A percentile compares a stretch with the other conserved stretches of the same genome.
Conservation (phyloP, 64 coral and sea anemone species). For the Astreopora myriophthalma region DNA sequence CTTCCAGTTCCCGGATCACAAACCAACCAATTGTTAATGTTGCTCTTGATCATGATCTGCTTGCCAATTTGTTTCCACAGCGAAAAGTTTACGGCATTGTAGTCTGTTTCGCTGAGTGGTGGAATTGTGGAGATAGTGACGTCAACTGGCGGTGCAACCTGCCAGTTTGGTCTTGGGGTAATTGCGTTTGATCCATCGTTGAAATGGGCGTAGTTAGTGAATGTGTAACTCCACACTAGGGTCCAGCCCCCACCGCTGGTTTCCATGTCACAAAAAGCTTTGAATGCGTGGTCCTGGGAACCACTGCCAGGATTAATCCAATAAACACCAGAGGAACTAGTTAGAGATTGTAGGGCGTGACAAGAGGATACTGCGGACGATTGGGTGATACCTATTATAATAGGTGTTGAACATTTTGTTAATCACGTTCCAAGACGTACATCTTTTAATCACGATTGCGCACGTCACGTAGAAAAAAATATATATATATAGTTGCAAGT, state of each 20-base stretch:
- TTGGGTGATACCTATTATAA: no score
- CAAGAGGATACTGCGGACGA: no score
- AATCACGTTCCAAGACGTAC: no score
- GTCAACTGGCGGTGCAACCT: neutral
- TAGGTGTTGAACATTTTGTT: no score
- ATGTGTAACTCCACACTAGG: conserved; percentile 21
- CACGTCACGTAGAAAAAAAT: no score
- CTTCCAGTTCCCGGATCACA: conserved; percentile 61
- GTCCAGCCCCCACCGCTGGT: conserved; percentile 27
- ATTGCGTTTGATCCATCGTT: neutral
- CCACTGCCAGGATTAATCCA: conserved; percentile 31
- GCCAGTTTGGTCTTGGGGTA: conserved; percentile 31
- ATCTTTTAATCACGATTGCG: no score
- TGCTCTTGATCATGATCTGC: conserved; percentile 70
- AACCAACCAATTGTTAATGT: conserved; percentile 68
- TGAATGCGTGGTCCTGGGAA: neutral
- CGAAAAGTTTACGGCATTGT: conserved; percentile 63
- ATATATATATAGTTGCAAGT: no score
- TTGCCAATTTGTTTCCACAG: conserved; percentile 64
- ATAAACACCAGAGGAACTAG: conserved; percentile 22
- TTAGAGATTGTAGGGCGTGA: no score
- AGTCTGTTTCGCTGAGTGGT: conserved; percentile 61
- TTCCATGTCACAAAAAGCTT: conserved; percentile 18
- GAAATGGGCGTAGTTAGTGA: neutral
- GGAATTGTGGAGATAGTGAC: neutral